phyloP scores from a whole-genome alignment of 1,140 invertebrate genomes.

The Thaumatotibia leucotreta region DNA sequence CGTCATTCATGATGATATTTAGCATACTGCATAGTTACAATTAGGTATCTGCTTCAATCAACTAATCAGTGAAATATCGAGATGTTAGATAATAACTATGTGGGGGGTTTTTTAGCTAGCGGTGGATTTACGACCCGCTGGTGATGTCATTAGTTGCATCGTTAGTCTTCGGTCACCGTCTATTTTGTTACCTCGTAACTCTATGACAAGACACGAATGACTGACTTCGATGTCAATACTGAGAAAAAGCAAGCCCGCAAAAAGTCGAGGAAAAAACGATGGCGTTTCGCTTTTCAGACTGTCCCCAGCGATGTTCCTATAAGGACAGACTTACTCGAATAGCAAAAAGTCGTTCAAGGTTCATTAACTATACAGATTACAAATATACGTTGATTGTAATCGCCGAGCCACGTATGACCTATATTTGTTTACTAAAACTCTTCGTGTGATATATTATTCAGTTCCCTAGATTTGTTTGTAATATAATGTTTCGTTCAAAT shows the following conservation, averaged over 20 bases:
- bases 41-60: background rate
- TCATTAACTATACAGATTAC: background rate
- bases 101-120: background rate
- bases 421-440: background rate
- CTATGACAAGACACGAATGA: background rate
- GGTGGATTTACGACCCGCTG: background rate
- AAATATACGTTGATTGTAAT: slow-evolving; percentile 18
- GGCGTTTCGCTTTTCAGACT: background rate
- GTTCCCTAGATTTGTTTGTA: background rate
- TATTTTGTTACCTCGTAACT: background rate
- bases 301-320: background rate
- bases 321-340: background rate
- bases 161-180: background rate
- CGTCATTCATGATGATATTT: too few relatives aligned
- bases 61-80: background rate
- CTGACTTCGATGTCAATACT: background rate
- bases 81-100: background rate
- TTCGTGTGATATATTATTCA: background rate
- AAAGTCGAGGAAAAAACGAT: background rate
- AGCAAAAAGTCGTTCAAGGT: background rate
- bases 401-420: background rate
- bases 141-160: background rate
- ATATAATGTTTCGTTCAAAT: background rate
- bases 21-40: background rate
- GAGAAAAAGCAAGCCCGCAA: background rate